Evolutionary conservation across 2,113 vertebrate genomes (phyloP).

Genomic region (Nymphicus hollandicus): DNA sequence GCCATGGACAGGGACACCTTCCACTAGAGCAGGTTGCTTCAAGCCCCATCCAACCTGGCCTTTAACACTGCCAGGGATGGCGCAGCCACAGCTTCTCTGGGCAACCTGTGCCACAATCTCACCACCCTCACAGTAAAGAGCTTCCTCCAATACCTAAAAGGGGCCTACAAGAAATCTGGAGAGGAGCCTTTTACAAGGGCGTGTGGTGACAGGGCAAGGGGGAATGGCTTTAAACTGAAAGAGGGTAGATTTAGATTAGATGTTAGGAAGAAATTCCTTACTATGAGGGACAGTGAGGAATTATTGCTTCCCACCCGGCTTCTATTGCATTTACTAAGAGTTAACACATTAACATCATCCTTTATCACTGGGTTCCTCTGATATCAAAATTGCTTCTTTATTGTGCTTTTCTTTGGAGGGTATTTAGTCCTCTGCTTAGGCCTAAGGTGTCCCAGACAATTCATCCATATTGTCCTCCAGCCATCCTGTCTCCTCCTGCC

Average conservation of each 20-base stretch:
- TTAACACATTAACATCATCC: background rate
- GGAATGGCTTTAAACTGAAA: background rate
- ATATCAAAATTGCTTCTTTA: background rate
- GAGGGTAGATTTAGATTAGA: background rate
- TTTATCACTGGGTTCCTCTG: background rate
- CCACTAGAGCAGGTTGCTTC: background rate
- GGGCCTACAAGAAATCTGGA: background rate
- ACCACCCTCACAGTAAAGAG: background rate
- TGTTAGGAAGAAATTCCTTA: background rate
- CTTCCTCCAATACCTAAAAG: background rate
- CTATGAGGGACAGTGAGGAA: background rate
- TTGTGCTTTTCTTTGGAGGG: background rate
- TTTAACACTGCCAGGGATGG: background rate
- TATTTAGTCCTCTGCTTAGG: background rate
- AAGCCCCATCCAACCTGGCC: background rate
- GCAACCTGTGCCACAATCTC: background rate
- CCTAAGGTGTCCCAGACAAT: background rate
- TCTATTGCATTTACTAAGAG: background rate
- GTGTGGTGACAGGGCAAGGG: background rate
- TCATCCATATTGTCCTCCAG: background rate
- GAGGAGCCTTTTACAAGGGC: background rate
- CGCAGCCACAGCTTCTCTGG: background rate
- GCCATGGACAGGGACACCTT: background rate
- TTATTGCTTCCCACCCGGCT: background rate
- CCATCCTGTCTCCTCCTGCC: background rate